Base-by-base conservation (phyloP, 2,113 vertebrate genomes). In the Anolis sagrei region DNA sequence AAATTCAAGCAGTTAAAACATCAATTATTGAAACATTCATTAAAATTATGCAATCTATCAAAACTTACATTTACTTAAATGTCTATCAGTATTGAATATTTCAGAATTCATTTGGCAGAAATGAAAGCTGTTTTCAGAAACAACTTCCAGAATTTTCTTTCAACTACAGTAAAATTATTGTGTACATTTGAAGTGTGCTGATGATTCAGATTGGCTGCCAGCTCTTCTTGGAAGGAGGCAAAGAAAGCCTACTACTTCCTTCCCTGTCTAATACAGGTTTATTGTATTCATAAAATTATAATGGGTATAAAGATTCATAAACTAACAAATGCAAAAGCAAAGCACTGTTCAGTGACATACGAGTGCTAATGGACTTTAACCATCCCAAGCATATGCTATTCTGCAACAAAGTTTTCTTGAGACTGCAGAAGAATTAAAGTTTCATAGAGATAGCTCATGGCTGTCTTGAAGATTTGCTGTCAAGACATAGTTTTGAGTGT, bases 401-500 rank as follows among this genome's bases (percentile, higher is more conserved):
- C 16, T 73, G 7, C 72, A 74, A 87, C 84, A 5, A 21, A 34
- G 32, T 89, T 91, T 89, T 83, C 90, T 72, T 74, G 58, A 88
- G 72, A 83, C 84, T 78, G 34, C 9, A 81, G 80, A 66, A 86
- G 90, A 89, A 85, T 91, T 90, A 87, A 90, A 89, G 89, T 73
- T 23, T 86, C 89, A 91, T 27, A 48, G 91, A 84, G 27, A 90
- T 79, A 91, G 84, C 79, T 92, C 62, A 16, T 72, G 77, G 87
- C 44, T 79, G 87, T 90, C 86, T 90, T 75, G 34, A 58, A 90
- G 44, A 27, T 78, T 90, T 90, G 54, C 85, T 94, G 83, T 92
- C 88, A 87, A 68, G n/a, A 14, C 48, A 34, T 1, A 48, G 8
- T 44, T 61, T 48, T n/a, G 72, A 5, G 13, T 23, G 54, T 78